phyloP scores from a whole-genome alignment of 1,140 invertebrate genomes.

The Drosophila lacteicornis region DNA sequence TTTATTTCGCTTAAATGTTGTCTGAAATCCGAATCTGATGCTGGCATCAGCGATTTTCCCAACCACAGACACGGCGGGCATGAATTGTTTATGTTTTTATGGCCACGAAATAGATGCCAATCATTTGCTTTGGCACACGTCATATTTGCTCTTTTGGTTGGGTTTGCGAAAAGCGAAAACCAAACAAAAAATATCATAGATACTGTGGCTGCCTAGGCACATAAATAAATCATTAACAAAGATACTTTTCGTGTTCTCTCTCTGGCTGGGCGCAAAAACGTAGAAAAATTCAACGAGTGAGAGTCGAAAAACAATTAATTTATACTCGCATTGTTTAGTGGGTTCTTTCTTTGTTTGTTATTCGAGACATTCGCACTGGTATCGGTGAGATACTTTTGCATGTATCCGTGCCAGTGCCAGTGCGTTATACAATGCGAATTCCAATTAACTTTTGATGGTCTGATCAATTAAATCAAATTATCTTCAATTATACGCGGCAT shows the following conservation, averaged over 20 bases:
- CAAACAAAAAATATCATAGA: slow-evolving; percentile 44
- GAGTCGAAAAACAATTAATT: slow-evolving; percentile 51
- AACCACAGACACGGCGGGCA: neutral
- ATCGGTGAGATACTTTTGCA: slow-evolving; percentile 31
- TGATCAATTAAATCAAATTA: slow-evolving; percentile 59
- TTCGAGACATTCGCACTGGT: slow-evolving; percentile 33
- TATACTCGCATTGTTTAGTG: slow-evolving; percentile 47
- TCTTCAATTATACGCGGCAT: slow-evolving; percentile 15
- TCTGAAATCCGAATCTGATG: neutral
- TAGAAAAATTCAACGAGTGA: slow-evolving; percentile 18
- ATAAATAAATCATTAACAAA: slow-evolving; percentile 61
- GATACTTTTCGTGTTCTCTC: slow-evolving; percentile 54
- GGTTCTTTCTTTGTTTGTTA: slow-evolving; percentile 35
- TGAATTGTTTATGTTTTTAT: slow-evolving; percentile 19
- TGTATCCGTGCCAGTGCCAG: slow-evolving; percentile 7
- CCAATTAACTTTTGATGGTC: slow-evolving; percentile 47
- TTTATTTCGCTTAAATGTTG: neutral
- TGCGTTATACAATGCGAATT: slow-evolving; percentile 13
- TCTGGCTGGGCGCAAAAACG: slow-evolving; percentile 8
- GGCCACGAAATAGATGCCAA: slow-evolving; percentile 40
- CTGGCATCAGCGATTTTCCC: slow-evolving; percentile 16
- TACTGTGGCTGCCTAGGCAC: slow-evolving; percentile 6
- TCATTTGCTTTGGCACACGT: slow-evolving; percentile 56
- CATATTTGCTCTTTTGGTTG: slow-evolving; percentile 46
- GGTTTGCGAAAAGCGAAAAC: slow-evolving; percentile 33